A percentile compares a stretch with the other conserved stretches of the same genome.
Evolutionary conservation across 2,888 invertebrate genomes (phyloP).

Genomic region (Lasioglossum malachurum): DNA sequence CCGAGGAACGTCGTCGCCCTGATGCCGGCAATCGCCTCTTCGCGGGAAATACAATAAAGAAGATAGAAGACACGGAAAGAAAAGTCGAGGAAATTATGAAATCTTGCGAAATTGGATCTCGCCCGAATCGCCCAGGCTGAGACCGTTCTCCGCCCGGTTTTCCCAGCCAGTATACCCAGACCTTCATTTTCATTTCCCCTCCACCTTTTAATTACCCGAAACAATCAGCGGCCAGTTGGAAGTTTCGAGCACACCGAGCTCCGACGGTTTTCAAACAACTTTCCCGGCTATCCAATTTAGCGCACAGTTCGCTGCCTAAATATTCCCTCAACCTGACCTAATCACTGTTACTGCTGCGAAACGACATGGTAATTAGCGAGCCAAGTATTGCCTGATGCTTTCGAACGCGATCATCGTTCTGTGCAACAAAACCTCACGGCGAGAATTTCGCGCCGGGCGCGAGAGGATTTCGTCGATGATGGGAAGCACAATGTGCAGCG

Average conservation of each 20-base stretch:
- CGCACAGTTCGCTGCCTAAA: neutral
- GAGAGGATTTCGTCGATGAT: too few relatives aligned
- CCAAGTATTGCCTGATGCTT: neutral
- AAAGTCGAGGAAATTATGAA: neutral
- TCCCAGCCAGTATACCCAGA: neutral
- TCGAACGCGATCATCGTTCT: neutral
- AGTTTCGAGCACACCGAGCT: slow-evolving; percentile 6
- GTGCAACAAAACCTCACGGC: neutral
- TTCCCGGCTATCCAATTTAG: neutral
- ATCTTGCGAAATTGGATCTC: slow-evolving; percentile 1
- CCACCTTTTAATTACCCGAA: slow-evolving; percentile 6
- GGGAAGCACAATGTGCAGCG: too few relatives aligned
- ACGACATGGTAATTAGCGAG: neutral
- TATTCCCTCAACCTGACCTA: neutral
- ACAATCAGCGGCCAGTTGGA: slow-evolving; percentile 11
- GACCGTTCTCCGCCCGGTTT: neutral
- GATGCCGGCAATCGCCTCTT: neutral
- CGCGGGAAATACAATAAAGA: neutral
- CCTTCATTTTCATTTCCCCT: neutral
- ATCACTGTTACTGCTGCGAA: slow-evolving; percentile 7
- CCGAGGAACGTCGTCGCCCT: neutral
- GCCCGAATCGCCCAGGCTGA: neutral
- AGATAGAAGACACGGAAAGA: neutral
- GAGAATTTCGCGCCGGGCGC: too few relatives aligned
- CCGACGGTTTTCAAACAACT: slow-evolving; percentile 17